A percentile compares a stretch with the other conserved stretches of the same genome.
Conservation (phyloP, 2,797 vertebrate species). For the Micromesistius poutassou region DNA sequence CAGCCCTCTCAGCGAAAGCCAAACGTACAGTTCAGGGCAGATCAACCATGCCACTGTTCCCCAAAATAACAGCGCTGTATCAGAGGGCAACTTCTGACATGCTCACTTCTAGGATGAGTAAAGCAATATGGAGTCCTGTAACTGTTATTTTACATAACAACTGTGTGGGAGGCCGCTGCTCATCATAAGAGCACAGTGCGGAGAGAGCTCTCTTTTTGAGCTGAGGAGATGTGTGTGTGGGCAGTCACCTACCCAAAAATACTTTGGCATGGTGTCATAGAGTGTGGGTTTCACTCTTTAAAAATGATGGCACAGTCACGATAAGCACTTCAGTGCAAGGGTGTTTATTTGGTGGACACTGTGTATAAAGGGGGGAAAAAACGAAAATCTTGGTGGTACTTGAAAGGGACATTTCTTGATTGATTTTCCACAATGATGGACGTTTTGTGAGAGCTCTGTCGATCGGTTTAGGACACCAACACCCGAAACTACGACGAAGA, state of each 20-base stretch:
- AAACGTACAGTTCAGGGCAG: slow-evolving; percentile 4
- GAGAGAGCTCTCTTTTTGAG: slow-evolving; percentile 35
- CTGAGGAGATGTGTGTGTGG: slow-evolving; percentile 51
- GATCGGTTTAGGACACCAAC: no score
- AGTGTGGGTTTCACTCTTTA: slow-evolving; percentile 23
- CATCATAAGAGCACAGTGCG: slow-evolving; percentile 37
- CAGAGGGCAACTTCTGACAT: slow-evolving; percentile 7
- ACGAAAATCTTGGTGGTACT: no score
- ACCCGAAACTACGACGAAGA: no score
- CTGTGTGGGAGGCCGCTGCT: slow-evolving; percentile 53
- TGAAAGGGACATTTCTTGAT: no score
- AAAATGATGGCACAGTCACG: slow-evolving; percentile 1
- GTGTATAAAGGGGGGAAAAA: no score
- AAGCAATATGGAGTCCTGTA: slow-evolving; percentile 42
- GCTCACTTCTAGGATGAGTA: slow-evolving; percentile 36
- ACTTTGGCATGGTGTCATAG: slow-evolving; percentile 32
- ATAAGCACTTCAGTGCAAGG: no score
- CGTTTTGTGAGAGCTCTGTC: no score
- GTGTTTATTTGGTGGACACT: no score
- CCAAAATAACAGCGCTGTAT: not conserved
- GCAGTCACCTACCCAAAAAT: slow-evolving; percentile 49
- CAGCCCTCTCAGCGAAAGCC: slow-evolving; percentile 2
- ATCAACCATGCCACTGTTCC: not conserved
- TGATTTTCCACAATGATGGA: no score
- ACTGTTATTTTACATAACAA: slow-evolving; percentile 52